Conservation (phyloP, 1,140 invertebrate genomes). For the Ephestia elutella region DNA sequence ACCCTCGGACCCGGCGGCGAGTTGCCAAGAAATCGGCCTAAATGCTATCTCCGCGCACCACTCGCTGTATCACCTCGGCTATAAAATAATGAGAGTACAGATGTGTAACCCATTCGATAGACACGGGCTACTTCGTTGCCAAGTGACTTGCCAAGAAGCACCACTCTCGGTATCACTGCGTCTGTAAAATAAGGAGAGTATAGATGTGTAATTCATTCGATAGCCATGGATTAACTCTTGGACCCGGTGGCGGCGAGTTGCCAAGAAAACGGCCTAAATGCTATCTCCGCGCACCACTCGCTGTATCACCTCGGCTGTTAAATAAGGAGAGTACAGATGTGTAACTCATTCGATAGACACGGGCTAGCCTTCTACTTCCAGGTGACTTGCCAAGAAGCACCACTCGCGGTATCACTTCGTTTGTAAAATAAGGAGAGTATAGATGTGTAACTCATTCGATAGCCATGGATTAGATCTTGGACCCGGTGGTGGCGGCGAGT, state of each 20-base stretch:
- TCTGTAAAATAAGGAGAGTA: too few species aligned
- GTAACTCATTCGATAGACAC: too few species aligned
- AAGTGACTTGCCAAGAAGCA: too few species aligned
- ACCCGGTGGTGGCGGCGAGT: neutral
- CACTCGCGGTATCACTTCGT: too few species aligned
- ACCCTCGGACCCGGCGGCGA: neutral
- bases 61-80: conserved; percentile 13
- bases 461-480: neutral
- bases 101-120: neutral
- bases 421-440: too few species aligned
- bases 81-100: neutral
- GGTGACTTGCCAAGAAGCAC: too few species aligned
- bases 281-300: conserved; percentile 14
- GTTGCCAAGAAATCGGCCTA: conserved; percentile 19
- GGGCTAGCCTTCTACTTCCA: too few species aligned
- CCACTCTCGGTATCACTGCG: too few species aligned
- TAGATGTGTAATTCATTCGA: too few species aligned
- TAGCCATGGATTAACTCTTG: neutral
- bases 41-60: conserved; percentile 14
- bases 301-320: conserved; percentile 10
- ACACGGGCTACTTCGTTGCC: too few species aligned
- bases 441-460: too few species aligned
- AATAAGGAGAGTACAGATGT: neutral
- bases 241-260: conserved; percentile 4
- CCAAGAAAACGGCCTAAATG: conserved; percentile 19